phyloP scores from a whole-genome alignment of 2,113 vertebrate genomes.

The Nycticryphes semicollaris region DNA sequence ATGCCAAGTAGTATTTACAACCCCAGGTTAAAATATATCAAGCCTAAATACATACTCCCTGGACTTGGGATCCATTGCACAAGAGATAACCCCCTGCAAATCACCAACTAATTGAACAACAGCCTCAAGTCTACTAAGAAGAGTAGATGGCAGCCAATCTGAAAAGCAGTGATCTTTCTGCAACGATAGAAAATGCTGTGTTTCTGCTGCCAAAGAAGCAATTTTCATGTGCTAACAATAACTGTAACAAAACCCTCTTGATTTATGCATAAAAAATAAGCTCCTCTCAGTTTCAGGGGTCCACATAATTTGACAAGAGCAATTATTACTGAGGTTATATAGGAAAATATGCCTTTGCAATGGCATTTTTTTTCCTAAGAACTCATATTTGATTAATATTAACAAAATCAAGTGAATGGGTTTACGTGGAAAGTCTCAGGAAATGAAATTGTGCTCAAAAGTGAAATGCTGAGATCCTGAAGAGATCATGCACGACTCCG shows the following conservation, averaged over 20 bases:
- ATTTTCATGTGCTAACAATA: neutral
- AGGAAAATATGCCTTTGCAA: neutral
- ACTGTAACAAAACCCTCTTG: neutral
- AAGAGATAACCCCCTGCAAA: neutral
- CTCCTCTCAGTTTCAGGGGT: neutral
- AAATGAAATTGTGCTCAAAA: neutral
- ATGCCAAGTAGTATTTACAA: neutral
- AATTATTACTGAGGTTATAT: neutral
- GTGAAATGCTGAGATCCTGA: neutral
- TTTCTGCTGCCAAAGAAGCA: neutral
- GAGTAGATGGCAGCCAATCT: neutral
- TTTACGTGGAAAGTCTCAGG: neutral
- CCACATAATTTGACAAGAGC: conserved; percentile 8
- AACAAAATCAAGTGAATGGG: neutral
- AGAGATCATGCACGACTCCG: neutral
- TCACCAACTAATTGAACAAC: neutral
- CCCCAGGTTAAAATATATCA: neutral
- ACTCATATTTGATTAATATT: neutral
- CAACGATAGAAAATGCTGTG: neutral
- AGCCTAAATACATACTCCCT: neutral
- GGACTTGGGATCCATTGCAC: neutral
- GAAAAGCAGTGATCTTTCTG: neutral
- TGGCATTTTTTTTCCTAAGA: neutral
- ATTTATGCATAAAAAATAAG: neutral
- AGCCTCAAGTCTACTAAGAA: neutral